A percentile compares a stretch with the other conserved stretches of the same genome.
Conservation (phyloP, 2,113 vertebrate species). For the Perognathus longimembris region DNA sequence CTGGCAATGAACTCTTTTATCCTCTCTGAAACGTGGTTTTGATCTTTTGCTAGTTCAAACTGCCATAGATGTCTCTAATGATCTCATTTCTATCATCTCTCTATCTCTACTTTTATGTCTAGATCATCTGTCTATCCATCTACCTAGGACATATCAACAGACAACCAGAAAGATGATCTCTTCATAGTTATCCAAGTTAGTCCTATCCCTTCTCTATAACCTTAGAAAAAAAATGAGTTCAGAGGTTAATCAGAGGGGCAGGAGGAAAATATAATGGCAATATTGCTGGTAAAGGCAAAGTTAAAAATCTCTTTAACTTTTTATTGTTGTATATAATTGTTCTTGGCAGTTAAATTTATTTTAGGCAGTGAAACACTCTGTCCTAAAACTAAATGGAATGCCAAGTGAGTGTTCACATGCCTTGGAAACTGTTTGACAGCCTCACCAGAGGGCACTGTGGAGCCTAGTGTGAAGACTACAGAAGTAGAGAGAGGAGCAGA, state of each 20-base stretch:
- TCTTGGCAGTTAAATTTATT: background rate
- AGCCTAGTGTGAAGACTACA: conserved; percentile 23
- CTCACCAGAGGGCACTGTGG: background rate
- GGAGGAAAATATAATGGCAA: conserved; percentile 13
- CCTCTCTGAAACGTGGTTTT: no score
- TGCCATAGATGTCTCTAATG: no score
- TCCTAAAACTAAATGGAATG: conserved; percentile 20
- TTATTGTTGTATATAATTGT: background rate
- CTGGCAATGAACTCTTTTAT: no score
- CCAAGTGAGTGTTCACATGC: background rate
- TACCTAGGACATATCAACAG: background rate
- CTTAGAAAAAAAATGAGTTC: background rate
- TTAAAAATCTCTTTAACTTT: background rate
- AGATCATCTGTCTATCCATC: background rate
- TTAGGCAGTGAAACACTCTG: background rate
- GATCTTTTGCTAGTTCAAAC: no score
- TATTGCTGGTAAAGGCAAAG: background rate
- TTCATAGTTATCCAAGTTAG: background rate
- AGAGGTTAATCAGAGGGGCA: background rate
- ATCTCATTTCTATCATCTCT: background rate
- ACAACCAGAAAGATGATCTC: background rate
- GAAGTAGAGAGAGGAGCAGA: conserved; percentile 2
- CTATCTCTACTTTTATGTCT: background rate
- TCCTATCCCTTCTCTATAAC: background rate
- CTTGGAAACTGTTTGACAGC: background rate